Conservation (phyloP, 2,888 invertebrate species). For the Agrochola circellaris region DNA sequence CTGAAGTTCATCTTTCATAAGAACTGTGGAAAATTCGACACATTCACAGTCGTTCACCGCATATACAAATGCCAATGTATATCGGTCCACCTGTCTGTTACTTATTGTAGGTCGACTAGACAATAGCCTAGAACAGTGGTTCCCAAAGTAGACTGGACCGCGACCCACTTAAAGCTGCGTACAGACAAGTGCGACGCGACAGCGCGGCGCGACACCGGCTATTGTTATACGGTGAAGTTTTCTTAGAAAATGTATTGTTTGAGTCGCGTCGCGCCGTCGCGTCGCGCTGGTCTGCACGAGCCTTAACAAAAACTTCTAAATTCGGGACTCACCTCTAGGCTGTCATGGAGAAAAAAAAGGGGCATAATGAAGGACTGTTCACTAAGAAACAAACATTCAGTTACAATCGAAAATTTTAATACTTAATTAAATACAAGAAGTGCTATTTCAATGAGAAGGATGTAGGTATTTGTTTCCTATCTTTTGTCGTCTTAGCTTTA, state of each 20-base stretch:
- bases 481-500: not conserved
- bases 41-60: not conserved
- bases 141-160: too few relatives aligned
- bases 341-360: too few relatives aligned
- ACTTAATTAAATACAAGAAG: not conserved
- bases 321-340: too few relatives aligned
- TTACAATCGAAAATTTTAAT: not conserved
- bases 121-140: conserved; percentile 25
- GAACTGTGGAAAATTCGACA: not conserved
- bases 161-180: too few relatives aligned
- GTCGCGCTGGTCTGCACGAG: too few relatives aligned
- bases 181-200: too few relatives aligned
- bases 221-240: too few relatives aligned
- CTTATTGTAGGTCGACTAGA: conserved; percentile 37
- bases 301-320: too few relatives aligned
- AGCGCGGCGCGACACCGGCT: too few relatives aligned
- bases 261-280: too few relatives aligned
- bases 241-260: too few relatives aligned
- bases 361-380: too few relatives aligned
- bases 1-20: not conserved
- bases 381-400: not conserved
- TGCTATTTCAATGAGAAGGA: not conserved
- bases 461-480: not conserved
- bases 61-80: conserved; percentile 25
- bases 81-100: conserved; percentile 21